Percentiles rank a stretch among this genome's conserved stretches.
Evolutionary conservation across 2,888 invertebrate species (phyloP).

Genomic region (Luffia ferchaultella): DNA sequence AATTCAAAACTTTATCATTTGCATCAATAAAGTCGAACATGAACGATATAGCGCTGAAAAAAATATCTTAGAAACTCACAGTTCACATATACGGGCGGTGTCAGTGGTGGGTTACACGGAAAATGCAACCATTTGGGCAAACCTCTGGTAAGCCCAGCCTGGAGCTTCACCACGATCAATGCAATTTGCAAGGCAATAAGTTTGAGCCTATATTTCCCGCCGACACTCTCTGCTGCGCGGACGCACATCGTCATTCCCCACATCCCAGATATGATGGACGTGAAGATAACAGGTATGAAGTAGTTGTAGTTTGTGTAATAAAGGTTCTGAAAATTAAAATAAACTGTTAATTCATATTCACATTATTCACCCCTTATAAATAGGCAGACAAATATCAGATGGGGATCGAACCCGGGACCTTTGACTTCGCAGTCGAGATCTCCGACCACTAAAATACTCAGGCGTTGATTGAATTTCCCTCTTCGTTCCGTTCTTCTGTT

Average conservation of each 20-base stretch:
- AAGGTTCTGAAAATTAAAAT: constrained; percentile 50
- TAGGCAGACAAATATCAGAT: too few species aligned
- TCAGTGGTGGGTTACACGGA: constrained; percentile 71
- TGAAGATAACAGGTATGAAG: constrained; percentile 70
- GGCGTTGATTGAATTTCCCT: too few species aligned
- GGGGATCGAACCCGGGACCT: too few species aligned
- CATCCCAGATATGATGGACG: constrained; percentile 72
- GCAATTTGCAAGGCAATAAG: constrained; percentile 71
- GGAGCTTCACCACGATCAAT: constrained; percentile 72
- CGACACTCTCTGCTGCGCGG: constrained; percentile 44
- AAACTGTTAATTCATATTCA: not conserved
- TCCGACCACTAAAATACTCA: too few species aligned
- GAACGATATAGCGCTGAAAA: too few species aligned
- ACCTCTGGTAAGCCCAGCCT: constrained; percentile 66
- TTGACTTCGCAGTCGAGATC: too few species aligned
- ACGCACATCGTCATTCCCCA: constrained; percentile 75
- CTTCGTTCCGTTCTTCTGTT: too few species aligned
- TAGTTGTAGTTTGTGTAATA: constrained; percentile 67
- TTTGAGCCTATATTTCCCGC: constrained; percentile 47
- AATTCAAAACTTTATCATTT: too few species aligned
- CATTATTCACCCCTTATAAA: too few species aligned
- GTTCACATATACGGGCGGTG: constrained; percentile 72
- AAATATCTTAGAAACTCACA: too few species aligned
- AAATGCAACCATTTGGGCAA: constrained; percentile 61
- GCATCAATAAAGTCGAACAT: too few species aligned